Evolutionary conservation across 2,113 vertebrate genomes (phyloP), one percentile per base, ranked within the genome.

Genomic region (Toxotes chatareus): DNA sequence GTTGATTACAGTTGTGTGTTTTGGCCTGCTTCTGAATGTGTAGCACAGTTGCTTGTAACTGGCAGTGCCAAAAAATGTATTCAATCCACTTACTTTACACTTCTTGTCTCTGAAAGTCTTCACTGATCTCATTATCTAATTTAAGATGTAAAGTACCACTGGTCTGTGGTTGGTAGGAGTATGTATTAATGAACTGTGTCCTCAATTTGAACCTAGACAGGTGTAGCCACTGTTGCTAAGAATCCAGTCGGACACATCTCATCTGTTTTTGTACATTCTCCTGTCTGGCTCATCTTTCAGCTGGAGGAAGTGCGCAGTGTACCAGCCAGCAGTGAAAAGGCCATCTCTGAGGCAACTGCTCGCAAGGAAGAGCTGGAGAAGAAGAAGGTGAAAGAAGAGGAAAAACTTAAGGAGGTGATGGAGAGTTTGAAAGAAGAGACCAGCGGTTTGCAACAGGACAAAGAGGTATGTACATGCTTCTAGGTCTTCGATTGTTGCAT

Each of bases 361-460:
- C 92, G 83, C 92, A 98, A 67, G 81, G 96, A 95, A 70, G 84
- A 89, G 76, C 93, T 97, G 85, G 97, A 97, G 82, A 95, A 96
- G 86, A 80, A 93, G 83, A 98, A 96, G 90, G 94, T 93, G 16
- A 93, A 94, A 82, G 96, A 97, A 88, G 97, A 99, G 86, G 88
- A 93, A 68, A 97, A 96, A 62, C 91, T 99, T 27, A 96, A 94
- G 74, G 84, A 95, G 73, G 94, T 99, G 79, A 96, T 99, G 96
- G 95, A 96, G 89, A 96, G 92, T 83, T 95, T 99, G 65, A 97
- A 97, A 89, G 93, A 97, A 74, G 98, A 99, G 94, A 99, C 97
- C 19, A 95, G 92, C 32, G 97, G 92, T 3, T 92, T 99, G 66
- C 97, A 97, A 86, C 93, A 97, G 72, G 97, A 99, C 73, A 99